A percentile compares a stretch with the other conserved stretches of the same genome.
Conservation (phyloP, 2,797 vertebrate species). For the Melanotaenia maccullochi region DNA sequence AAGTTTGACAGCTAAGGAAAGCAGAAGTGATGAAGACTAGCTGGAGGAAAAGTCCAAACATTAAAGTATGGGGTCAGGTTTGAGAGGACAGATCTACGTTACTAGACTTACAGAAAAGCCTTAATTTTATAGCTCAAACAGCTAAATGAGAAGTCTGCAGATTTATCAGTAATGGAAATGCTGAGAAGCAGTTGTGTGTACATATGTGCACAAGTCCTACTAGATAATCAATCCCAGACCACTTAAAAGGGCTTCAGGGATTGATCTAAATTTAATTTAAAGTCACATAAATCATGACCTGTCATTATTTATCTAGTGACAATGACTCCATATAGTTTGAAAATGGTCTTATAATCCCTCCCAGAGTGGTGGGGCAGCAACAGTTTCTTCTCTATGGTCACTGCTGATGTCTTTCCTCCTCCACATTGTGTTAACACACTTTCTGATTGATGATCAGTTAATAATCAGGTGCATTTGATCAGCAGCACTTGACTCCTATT, state of each 20-base stretch:
- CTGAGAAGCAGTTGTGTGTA: background rate
- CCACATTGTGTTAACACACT: background rate
- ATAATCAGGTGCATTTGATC: background rate
- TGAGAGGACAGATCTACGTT: background rate
- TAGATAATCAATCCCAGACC: background rate
- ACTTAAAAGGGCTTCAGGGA: background rate
- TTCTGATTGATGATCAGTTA: background rate
- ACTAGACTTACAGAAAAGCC: background rate
- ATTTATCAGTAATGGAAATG: background rate
- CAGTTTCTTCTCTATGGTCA: background rate
- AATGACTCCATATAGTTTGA: too few species aligned
- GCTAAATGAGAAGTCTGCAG: background rate
- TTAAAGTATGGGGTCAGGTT: background rate
- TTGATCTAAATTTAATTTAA: background rate
- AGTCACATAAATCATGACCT: background rate
- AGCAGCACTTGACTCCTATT: too few species aligned
- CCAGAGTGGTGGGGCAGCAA: background rate
- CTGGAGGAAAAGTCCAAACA: background rate
- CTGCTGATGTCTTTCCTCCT: background rate
- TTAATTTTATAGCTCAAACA: background rate
- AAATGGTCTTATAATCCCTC: background rate
- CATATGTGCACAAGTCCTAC: background rate
- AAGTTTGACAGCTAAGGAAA: background rate
- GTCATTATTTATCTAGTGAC: too few species aligned
- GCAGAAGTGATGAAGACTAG: background rate